These are phyloP conservation scores for Pseudocheirus occidentalis DNA, from an alignment of 2,797 vertebrate genomes.

Conservation along the genomic window DNA sequence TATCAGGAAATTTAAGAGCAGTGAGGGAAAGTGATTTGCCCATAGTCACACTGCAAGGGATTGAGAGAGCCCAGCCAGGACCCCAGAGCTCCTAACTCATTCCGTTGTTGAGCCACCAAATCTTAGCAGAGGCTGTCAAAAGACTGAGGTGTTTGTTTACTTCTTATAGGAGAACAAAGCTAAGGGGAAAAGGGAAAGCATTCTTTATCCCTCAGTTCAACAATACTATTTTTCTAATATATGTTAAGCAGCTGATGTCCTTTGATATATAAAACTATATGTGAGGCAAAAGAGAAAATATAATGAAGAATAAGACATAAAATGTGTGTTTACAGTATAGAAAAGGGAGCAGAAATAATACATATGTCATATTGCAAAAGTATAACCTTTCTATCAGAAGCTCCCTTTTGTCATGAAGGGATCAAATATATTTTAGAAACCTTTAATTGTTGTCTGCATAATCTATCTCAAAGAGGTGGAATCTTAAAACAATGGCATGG, in stretches of 20 bases:
- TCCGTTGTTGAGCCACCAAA: not conserved
- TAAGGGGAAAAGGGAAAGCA: not conserved
- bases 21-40: not conserved
- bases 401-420: not conserved
- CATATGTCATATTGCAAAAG: not conserved
- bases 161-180: slow-evolving; percentile 31
- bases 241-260: not conserved
- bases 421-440: not conserved
- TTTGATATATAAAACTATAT: not conserved
- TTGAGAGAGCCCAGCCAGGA: not conserved
- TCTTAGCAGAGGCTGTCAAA: not conserved
- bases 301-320: not conserved
- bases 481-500: not conserved
- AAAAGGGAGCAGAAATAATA: not conserved
- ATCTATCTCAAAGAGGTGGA: not conserved
- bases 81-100: not conserved
- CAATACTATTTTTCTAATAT: slow-evolving; percentile 26
- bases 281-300: not conserved
- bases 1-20: slow-evolving; percentile 38
- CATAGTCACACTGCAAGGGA: slow-evolving; percentile 2
- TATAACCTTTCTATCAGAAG: not conserved
- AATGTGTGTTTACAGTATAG: not conserved
- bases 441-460: not conserved
- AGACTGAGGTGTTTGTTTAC: slow-evolving; percentile 46
- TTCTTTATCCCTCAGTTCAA: slow-evolving; percentile 31